A percentile compares a stretch with the other conserved stretches of the same genome.
These are phyloP conservation scores for Leptinotarsa undecemlineata DNA, from an alignment of 1,140 invertebrate species.

Conservation along the genomic window DNA sequence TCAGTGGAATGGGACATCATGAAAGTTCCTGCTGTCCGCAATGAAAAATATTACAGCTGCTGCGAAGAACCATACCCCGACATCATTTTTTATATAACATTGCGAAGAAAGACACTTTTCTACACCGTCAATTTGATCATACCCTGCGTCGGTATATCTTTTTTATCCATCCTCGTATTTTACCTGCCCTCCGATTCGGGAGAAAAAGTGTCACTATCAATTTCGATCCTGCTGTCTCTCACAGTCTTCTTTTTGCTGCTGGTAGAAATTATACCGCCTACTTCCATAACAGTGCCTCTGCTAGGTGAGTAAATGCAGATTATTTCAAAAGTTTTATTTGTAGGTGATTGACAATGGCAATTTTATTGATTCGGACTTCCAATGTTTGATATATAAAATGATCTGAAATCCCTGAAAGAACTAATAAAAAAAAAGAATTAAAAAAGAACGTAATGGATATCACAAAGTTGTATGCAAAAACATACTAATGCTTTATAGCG, in stretches of 20 bases:
- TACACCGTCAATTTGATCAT: slow-evolving; percentile 97
- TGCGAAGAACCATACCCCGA: slow-evolving; percentile 92
- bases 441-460: too few species aligned
- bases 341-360: too few species aligned
- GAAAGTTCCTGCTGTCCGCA: slow-evolving; percentile 78
- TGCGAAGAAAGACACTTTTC: slow-evolving; percentile 94
- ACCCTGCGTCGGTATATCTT: slow-evolving; percentile 94
- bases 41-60: slow-evolving; percentile 89
- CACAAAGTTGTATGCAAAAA: too few species aligned
- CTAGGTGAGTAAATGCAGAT: slow-evolving; percentile 60
- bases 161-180: slow-evolving; percentile 97
- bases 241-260: slow-evolving; percentile 98
- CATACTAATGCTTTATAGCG: too few species aligned
- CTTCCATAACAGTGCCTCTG: slow-evolving; percentile 94
- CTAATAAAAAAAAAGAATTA: too few species aligned
- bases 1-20: slow-evolving; percentile 98
- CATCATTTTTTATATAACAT: slow-evolving; percentile 97
- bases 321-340: too few species aligned
- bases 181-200: slow-evolving; percentile 98
- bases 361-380: too few species aligned
- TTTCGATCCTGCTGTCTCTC: slow-evolving; percentile 96
- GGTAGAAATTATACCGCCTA: slow-evolving; percentile 99
- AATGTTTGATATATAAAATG: too few species aligned
- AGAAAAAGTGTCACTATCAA: slow-evolving; percentile 96
- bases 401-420: too few species aligned